phyloP scores from a whole-genome alignment of 1,140 invertebrate genomes.

The Holcopasites calliopsidis region DNA sequence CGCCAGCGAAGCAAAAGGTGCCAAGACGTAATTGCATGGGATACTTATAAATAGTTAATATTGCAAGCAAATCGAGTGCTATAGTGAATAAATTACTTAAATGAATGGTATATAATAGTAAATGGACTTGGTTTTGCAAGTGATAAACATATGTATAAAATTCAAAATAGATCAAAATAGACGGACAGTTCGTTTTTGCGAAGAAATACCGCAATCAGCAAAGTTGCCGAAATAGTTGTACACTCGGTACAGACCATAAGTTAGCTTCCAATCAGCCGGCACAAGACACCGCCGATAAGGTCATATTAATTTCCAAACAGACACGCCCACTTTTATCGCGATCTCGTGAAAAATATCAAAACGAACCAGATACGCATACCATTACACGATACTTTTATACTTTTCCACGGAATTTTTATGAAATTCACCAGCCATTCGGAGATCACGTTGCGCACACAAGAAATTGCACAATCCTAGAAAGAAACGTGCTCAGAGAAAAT shows the following conservation, averaged over 20 bases:
- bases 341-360: not conserved
- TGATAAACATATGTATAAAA: too few species aligned
- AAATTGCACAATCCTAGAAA: not conserved
- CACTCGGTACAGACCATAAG: not conserved
- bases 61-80: too few species aligned
- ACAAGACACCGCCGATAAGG: not conserved
- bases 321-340: not conserved
- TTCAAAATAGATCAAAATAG: too few species aligned
- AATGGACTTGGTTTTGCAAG: too few species aligned
- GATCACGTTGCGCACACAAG: too few species aligned
- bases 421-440: not conserved
- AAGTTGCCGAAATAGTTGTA: not conserved
- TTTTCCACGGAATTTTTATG: not conserved
- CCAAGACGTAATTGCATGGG: not conserved
- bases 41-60: too few species aligned
- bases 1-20: not conserved
- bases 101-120: too few species aligned
- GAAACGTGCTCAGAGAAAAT: not conserved
- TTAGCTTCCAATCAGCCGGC: not conserved
- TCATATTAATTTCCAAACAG: slow-evolving; percentile 3
- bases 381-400: not conserved
- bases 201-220: not conserved
- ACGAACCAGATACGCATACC: too few species aligned
- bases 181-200: too few species aligned
- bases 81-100: too few species aligned